A percentile compares a stretch with the other conserved stretches of the same genome.
phyloP scores from a whole-genome alignment of 2,797 vertebrate species.

The Delichon dasypus region DNA sequence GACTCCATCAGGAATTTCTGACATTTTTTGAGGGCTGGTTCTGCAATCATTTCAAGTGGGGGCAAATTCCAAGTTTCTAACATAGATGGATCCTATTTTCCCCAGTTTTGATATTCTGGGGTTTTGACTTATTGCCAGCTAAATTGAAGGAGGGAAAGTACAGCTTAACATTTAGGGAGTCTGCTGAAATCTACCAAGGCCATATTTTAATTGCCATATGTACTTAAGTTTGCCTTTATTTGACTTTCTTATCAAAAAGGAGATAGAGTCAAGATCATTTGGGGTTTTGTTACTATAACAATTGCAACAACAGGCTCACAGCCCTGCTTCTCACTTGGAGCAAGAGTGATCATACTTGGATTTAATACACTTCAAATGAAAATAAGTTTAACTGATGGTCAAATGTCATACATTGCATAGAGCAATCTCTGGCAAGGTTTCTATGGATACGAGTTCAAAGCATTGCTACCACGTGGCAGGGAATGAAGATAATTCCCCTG shows the following conservation, averaged over 20 bases:
- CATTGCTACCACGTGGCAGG: neutral
- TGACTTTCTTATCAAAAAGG: neutral
- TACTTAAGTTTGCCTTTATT: neutral
- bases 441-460: neutral
- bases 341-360: neutral
- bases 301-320: neutral
- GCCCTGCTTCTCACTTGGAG: neutral
- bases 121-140: neutral
- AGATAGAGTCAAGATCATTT: neutral
- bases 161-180: neutral
- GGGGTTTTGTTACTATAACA: neutral
- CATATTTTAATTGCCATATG: neutral
- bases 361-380: neutral
- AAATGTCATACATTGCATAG: neutral
- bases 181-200: neutral
- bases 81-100: neutral
- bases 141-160: neutral
- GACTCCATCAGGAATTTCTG: neutral
- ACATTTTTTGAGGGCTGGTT: neutral
- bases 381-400: neutral
- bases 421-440: neutral
- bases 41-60: neutral
- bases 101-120: neutral
- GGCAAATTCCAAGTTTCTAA: neutral
- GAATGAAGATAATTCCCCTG: neutral